Base-by-base conservation (phyloP, 2,797 vertebrate species). In the Onychomys arenicola region DNA sequence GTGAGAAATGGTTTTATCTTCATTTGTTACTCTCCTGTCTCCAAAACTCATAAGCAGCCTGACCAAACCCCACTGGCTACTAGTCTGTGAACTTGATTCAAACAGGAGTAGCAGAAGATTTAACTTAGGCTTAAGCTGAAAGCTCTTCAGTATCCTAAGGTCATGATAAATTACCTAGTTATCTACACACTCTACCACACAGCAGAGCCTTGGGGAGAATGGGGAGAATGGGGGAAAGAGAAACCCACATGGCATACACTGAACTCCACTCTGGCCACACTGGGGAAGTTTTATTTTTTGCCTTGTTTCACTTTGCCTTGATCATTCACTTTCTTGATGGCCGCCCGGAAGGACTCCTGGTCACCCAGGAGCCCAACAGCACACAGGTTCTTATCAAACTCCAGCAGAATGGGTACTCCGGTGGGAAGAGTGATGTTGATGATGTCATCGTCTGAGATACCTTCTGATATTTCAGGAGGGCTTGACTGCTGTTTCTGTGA, bases 321-420 rank as follows among this genome's bases (percentile, higher is more conserved):
- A 98, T 99, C 99, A 93, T 99, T 99, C 95, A 99, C 99, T 98
- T 99, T 99, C 98, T 99, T 99, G 98, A 99, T 99, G 93, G 99
- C 99, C 19, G 99, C 99, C 96, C 99, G 99, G 97, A 99, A 99
- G 87, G 99, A 99, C 77, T 98, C 99, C 97, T 99, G 99, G 98
- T 99, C 99, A 73, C 99, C 99, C 93, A 99, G 97, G 75, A 99
- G 99, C 92, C 99, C 99, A 95, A 99, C 94, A 0, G 99, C 98
- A 23, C 16, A 98, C 78, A 99, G 99, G 96, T 99, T 99, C 95
- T 99, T 99, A 80, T 99, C 99, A 83, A 99, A 97, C 97, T 99
- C 99, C 52, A 99, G 98, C 57, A 99, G 98, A 91, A 99, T 99
- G 1, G 99, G 99, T 67, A 99, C 99, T 21, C 99, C 99, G 6